Conservation (phyloP, 2,888 invertebrate species). For the Tineola bisselliella region DNA sequence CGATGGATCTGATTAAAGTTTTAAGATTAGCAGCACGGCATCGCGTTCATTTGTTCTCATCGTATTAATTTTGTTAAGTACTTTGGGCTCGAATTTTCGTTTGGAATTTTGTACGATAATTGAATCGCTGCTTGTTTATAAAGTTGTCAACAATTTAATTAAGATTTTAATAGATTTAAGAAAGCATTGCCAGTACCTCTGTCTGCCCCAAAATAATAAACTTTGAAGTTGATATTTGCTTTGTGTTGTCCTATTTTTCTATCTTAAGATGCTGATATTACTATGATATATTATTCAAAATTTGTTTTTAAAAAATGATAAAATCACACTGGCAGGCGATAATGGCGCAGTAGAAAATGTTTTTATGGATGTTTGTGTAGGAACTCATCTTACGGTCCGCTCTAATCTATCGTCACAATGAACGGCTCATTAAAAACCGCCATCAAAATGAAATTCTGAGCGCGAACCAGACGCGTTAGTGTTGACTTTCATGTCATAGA, state of each 20-base stretch:
- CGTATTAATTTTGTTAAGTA: neutral
- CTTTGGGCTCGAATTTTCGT: neutral
- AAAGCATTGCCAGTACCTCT: no score
- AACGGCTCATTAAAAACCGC: constrained; percentile 51
- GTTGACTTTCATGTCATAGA: neutral
- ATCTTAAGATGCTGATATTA: no score
- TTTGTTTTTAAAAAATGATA: no score
- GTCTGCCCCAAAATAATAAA: no score
- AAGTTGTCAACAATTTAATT: neutral
- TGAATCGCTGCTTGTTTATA: neutral
- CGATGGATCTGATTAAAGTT: neutral
- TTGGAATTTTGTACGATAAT: neutral
- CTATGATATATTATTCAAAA: no score
- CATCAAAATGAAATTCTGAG: constrained; percentile 34
- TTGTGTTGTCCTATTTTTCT: no score
- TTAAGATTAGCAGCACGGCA: neutral
- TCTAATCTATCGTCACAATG: constrained; percentile 26
- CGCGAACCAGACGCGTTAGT: neutral
- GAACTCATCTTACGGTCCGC: constrained; percentile 14
- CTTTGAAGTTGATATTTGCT: no score
- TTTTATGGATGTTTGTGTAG: constrained; percentile 18
- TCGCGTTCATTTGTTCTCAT: neutral
- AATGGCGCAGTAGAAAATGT: neutral
- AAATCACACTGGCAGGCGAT: neutral
- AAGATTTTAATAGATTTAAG: neutral